Evolutionary conservation across 2,797 vertebrate genomes (phyloP).

Genomic region (Orientallactaga sibirica): DNA sequence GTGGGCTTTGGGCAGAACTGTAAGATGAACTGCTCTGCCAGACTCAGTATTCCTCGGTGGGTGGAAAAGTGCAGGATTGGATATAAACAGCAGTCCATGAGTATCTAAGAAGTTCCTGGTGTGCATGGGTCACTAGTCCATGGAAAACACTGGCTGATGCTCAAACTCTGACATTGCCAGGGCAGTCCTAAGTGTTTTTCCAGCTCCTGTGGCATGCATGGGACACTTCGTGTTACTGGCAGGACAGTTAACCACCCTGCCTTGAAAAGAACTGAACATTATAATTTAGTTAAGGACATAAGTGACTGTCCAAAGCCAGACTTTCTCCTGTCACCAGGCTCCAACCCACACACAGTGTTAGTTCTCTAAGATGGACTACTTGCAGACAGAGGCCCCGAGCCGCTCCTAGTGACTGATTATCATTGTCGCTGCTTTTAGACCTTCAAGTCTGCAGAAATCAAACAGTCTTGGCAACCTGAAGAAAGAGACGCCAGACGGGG

Average conservation of each 20-base stretch:
- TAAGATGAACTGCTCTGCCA: conserved; percentile 46
- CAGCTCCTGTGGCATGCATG: conserved; percentile 41
- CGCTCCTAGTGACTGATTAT: conserved; percentile 62
- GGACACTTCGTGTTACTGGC: conserved; percentile 64
- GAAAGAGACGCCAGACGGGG: conserved; percentile 89
- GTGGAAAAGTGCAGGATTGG: conserved; percentile 9
- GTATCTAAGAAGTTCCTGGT: not conserved
- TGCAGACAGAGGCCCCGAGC: conserved; percentile 34
- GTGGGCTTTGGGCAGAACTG: not conserved
- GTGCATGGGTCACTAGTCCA: not conserved
- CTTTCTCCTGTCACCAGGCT: conserved; percentile 64
- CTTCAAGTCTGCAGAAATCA: conserved; percentile 87
- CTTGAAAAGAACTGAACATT: conserved; percentile 69
- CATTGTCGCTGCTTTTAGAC: conserved; percentile 83
- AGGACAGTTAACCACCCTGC: conserved; percentile 62
- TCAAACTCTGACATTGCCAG: conserved; percentile 24
- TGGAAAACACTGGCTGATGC: conserved; percentile 46
- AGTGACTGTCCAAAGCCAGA: conserved; percentile 69
- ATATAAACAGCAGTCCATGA: not conserved
- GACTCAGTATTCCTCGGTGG: conserved; percentile 2
- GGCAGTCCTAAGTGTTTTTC: conserved; percentile 63
- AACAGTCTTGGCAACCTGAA: conserved; percentile 92
- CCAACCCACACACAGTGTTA: conserved; percentile 63
- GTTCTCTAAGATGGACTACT: conserved; percentile 49
- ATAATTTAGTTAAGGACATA: conserved; percentile 75